Base-by-base conservation (phyloP, 64 coral and sea anemone species). In the Exaiptasia diaphana region DNA sequence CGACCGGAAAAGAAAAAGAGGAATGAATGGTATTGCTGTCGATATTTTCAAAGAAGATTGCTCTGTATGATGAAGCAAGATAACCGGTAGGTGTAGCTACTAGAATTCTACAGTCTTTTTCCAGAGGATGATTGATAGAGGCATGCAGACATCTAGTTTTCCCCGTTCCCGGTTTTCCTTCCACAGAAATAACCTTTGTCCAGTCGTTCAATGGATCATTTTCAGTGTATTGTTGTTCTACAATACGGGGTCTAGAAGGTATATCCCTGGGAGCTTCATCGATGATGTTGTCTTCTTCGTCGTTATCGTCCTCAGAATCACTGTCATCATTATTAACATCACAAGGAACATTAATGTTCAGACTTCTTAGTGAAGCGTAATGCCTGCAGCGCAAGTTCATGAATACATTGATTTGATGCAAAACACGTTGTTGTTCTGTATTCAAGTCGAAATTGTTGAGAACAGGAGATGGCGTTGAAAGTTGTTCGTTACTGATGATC, bases 81-180 rank as follows among this genome's bases (percentile, higher is more conserved):
- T 75, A 73, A 0, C 68, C 87, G 0, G 79, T 73, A 1, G 78
- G 78, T 1, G 61, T 72, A 4, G 55, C 53, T 0, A 90, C 41
- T 39, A 74, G 27, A 0, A 75, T 54, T 2, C 22, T 31, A 0
- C 23, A 18, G 3, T 75, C 65, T 3, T 63, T 22, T 15, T 22
- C 0, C 4, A 64, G 17, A 1, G 9, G 1, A 41, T 72, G 0
- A 14, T 40, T 14, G 5, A 82, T 64, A n/a, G 38, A 27, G 3
- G 15, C 24, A 0, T 26, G 53, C 0, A 82, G 8, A 0, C 23
- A 8, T 7, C 82, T 77, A 0, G 68, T 60, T 40, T 90, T 90
- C 1, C 87, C 87, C 0, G 69, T 64, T n/a, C 77, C 87, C 2
- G 87, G 78, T 14, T 76, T 53, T 4, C 87, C 87, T 0, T 23